A percentile compares a stretch with the other conserved stretches of the same genome.
phyloP scores from a whole-genome alignment of 2,113 vertebrate species.

The Limnothrissa miodon region DNA sequence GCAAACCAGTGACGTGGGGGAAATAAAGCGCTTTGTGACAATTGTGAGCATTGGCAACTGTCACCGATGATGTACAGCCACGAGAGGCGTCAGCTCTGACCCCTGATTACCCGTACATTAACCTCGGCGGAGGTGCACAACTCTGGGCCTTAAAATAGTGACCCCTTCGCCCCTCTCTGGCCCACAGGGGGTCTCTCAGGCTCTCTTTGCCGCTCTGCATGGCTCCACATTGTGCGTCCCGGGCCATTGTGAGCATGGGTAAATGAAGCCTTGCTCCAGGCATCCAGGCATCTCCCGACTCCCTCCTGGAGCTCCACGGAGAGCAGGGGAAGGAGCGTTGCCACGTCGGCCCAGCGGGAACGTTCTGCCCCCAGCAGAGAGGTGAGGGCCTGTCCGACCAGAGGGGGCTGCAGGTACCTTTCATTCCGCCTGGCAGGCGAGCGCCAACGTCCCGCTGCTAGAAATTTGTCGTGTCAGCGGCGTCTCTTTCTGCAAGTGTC shows the following conservation, averaged over 20 bases:
- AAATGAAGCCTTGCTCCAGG: constrained; percentile 55
- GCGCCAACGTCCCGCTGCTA: constrained; percentile 77
- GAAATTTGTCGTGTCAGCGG: constrained; percentile 84
- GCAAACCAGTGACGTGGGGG: background rate
- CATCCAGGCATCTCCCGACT: background rate
- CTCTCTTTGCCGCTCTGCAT: constrained; percentile 48
- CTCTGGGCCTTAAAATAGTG: constrained; percentile 64
- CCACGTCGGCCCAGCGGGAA: constrained; percentile 55
- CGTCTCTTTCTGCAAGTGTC: constrained; percentile 75
- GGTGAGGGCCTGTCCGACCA: constrained; percentile 49
- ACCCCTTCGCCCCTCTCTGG: constrained; percentile 56
- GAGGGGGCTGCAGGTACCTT: constrained; percentile 76
- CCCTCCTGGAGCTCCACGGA: constrained; percentile 21
- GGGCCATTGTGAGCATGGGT: constrained; percentile 52
- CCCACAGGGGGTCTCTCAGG: constrained; percentile 63
- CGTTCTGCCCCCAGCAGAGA: constrained; percentile 61
- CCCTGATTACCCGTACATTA: constrained; percentile 71
- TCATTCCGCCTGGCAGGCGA: constrained; percentile 67
- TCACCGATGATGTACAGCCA: constrained; percentile 60
- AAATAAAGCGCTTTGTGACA: background rate
- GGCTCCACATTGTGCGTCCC: constrained; percentile 52
- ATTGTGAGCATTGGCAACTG: constrained; percentile 49
- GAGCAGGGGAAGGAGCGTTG: constrained; percentile 35
- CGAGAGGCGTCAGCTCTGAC: constrained; percentile 61
- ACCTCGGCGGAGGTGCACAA: constrained; percentile 58